phyloP scores from a whole-genome alignment of 2,888 invertebrate species.

The Rugalucina vietnamica region DNA sequence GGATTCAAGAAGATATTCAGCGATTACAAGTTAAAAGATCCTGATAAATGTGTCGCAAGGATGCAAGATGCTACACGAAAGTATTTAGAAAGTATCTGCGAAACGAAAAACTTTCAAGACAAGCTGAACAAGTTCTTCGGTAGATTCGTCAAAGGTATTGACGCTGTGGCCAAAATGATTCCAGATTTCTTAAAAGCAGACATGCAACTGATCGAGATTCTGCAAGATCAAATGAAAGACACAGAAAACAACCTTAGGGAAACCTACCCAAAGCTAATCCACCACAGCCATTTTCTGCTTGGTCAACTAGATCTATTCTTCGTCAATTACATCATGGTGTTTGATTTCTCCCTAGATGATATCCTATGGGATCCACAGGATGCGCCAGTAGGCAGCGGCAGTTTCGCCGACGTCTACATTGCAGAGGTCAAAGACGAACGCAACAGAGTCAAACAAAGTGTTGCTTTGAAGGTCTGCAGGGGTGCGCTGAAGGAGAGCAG shows the following conservation, averaged over 20 bases:
- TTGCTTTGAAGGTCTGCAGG: slow-evolving; percentile 72
- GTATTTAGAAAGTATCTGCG: slow-evolving; percentile 66
- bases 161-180: slow-evolving; percentile 70
- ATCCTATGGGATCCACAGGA: slow-evolving; percentile 64
- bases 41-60: slow-evolving; percentile 41
- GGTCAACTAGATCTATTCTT: slow-evolving; percentile 76
- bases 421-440: slow-evolving; percentile 44
- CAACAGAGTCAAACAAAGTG: slow-evolving; percentile 27
- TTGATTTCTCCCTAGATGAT: slow-evolving; percentile 72
- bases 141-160: slow-evolving; percentile 69
- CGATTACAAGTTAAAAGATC: slow-evolving; percentile 57
- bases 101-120: slow-evolving; percentile 57
- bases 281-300: slow-evolving; percentile 52
- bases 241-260: slow-evolving; percentile 65
- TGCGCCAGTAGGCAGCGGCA: slow-evolving; percentile 71
- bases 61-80: slow-evolving; percentile 70
- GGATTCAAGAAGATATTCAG: slow-evolving; percentile 66
- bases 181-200: slow-evolving; percentile 78
- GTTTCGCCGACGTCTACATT: slow-evolving; percentile 76
- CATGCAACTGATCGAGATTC: slow-evolving; percentile 67
- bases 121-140: slow-evolving; percentile 72
- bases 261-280: slow-evolving; percentile 65
- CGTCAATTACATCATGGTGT: slow-evolving; percentile 72
- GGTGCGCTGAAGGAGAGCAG: slow-evolving; percentile 65
- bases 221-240: slow-evolving; percentile 65